Evolutionary conservation across 1,140 invertebrate species (phyloP).

Genomic region (Caerostris darwini): DNA sequence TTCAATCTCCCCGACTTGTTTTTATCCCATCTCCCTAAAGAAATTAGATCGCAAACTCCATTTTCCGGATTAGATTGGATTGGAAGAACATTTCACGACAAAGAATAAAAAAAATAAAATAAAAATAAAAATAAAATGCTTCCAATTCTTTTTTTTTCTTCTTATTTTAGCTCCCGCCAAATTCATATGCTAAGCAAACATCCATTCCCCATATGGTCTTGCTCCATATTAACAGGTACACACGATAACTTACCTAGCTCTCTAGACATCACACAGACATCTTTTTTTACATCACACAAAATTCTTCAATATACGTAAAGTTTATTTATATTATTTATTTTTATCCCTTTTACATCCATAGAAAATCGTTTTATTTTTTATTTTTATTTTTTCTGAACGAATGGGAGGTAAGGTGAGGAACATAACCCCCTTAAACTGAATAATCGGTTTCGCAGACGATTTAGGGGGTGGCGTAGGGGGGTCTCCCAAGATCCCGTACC

Average conservation of each 20-base stretch:
- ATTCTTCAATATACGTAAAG: not conserved
- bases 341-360: not conserved
- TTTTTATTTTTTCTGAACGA: not conserved
- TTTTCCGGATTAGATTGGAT: conserved; percentile 25
- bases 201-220: not conserved
- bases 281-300: not conserved
- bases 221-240: conserved; percentile 14
- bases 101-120: conserved; percentile 3
- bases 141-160: not conserved
- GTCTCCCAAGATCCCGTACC: too few relatives aligned
- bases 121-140: not conserved
- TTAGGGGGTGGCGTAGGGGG: not conserved
- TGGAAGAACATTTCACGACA: not conserved
- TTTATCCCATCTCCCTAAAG: conserved; percentile 36
- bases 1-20: conserved; percentile 4
- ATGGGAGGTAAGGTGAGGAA: not conserved
- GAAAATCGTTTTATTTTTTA: not conserved
- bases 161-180: not conserved
- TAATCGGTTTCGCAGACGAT: conserved; percentile 68
- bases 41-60: conserved; percentile 30
- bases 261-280: not conserved
- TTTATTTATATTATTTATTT: not conserved
- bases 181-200: conserved; percentile 37
- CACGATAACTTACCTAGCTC: not conserved
- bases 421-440: conserved; percentile 53